Evolutionary conservation across 2,113 vertebrate species (phyloP), one percentile per base, ranked within the genome.

Genomic region (Rhinolophus sinicus): DNA sequence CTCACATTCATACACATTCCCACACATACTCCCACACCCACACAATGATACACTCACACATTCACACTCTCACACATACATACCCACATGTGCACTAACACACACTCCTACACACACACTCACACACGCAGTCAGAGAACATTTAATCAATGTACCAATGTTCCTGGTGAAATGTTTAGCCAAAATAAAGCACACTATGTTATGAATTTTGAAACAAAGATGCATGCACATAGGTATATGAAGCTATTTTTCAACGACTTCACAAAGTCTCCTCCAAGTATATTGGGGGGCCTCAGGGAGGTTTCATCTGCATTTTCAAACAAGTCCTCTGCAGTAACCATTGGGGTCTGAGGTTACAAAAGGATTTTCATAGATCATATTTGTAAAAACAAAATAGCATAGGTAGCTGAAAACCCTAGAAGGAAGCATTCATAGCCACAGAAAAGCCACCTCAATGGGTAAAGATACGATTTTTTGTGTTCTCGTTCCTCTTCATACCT

Each of bases 201-300:
- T 2, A 5, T 16, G 38, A 47, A 24, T 9, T 84, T 50, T 62
- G 30, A 73, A 60, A 35, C n/a, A n/a, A 82, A 47, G 16, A 21
- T 0, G 9, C 28, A 30, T 33, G 18, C 18, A 1, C 19, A 0
- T 5, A 10, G 26, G 60, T 21, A 9, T 22, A 26, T 2, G 6
- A 44, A 56, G n/a, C 12, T 12, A 13, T 3, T 28, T 70, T 52
- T 40, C 28, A n/a, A 44, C 11, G n/a, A 10, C 19, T 40, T 62
- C 13, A 1, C 5, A 5, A 40, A 19, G 0, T 35, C 7, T 33
- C 14, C 13, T 28, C 18, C 24, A 18, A 13, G 15, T 52, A 3
- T 33, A 10, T 56, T 22, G 13, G 6, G 47, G 35, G 8, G 2
- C 33, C 2, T 24, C 13, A 9, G 13, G 33, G 22, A 5, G 0